phyloP scores from a whole-genome alignment of 2,888 invertebrate genomes.

The Theodoxus fluviatilis region DNA sequence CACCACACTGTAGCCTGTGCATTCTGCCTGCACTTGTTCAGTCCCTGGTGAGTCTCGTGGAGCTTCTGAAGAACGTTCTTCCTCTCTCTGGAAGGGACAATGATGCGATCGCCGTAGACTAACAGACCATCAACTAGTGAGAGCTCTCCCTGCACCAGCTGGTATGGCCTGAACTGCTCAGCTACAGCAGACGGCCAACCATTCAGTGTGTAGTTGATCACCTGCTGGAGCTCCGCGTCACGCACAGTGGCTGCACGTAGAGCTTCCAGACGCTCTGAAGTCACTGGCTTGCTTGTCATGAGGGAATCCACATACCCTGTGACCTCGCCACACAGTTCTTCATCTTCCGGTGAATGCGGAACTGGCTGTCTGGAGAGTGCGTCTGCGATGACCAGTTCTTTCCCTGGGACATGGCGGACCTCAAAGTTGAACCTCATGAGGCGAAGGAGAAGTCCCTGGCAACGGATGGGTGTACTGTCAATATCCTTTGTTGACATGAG shows the following conservation, averaged over 20 bases:
- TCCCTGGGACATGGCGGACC: conserved; percentile 32
- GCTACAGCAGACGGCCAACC: not conserved
- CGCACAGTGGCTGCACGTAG: conserved; percentile 1
- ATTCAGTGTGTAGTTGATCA: conserved; percentile 1
- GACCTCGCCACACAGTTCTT: too few species aligned
- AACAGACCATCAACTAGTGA: not conserved
- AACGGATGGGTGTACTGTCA: conserved; percentile 32
- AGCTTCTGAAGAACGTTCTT: not conserved
- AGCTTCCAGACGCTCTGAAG: not conserved
- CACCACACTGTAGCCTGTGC: conserved; percentile 12
- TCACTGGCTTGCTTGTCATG: not conserved
- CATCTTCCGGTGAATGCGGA: too few species aligned
- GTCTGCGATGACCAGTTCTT: conserved; percentile 35
- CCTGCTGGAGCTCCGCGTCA: conserved; percentile 20
- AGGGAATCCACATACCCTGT: too few species aligned
- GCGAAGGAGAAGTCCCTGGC: conserved; percentile 37
- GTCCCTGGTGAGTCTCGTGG: conserved; percentile 21
- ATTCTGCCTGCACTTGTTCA: conserved; percentile 14
- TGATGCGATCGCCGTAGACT: not conserved
- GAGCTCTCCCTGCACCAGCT: conserved; percentile 19
- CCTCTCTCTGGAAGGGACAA: not conserved
- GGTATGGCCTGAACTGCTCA: not conserved
- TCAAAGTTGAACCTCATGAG: conserved; percentile 31
- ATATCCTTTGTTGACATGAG: conserved; percentile 36
- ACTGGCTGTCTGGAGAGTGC: conserved; percentile 32